Evolutionary conservation across 2,797 vertebrate species (phyloP), one percentile per base, ranked within the genome.

Genomic region (Helarctos malayanus): DNA sequence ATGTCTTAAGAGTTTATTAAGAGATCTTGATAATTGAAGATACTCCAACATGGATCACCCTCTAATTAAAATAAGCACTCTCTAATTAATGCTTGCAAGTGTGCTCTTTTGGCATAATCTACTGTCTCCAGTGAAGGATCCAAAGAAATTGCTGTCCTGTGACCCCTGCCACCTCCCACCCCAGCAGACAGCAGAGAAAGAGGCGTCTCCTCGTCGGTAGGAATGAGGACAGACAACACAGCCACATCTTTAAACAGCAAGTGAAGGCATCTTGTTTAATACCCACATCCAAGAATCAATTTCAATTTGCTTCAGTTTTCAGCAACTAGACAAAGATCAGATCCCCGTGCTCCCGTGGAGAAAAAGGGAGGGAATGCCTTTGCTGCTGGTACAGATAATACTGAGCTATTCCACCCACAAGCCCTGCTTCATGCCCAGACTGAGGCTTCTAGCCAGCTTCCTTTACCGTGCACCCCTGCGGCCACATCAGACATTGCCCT

Each of bases 201-300:
- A 4, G 35, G 49, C 0, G 2, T 8, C 3, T 14, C 23, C 76
- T 21, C 0, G 0, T 8, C 3, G 5, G 23, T 1, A 1, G 8
- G n/a, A 15, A 18, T 2, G 35, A 88, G 49, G 56, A 73, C 15
- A 41, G 57, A 10, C 13, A 11, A 15, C 32, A 59, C 0, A 13
- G 13, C 21, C 71, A 52, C 45, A 27, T 35, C 86, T 83, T 78
- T 23, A 41, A 75, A 85, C 5, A n/a, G 52, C 52, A 45, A 29
- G 35, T 12, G 15, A 49, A 32, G 52, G 52, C 29, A 13, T 54
- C n/a, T 14, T 13, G 15, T 80, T 25, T 75, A 76, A 85, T n/a
- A 49, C 12, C 49, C 25, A 65, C 10, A 38, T 65, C 29, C 13
- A 15, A 54, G 71, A 91, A 49, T 85, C 88, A 15, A 10, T 56